phyloP scores from a whole-genome alignment of 2,797 vertebrate genomes.

The Lemur catta region DNA sequence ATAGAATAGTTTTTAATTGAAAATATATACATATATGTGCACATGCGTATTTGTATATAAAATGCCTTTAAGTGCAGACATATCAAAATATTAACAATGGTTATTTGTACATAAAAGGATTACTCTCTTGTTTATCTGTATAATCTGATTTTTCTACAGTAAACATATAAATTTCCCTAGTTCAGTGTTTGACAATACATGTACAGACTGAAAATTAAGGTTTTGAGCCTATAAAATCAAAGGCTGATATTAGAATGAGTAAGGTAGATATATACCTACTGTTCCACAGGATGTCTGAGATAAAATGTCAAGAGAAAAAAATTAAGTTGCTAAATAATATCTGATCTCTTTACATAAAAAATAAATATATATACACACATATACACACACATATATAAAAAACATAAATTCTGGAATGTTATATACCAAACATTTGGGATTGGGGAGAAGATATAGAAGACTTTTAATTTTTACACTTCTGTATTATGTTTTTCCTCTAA shows the following conservation, averaged over 20 bases:
- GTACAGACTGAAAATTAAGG: background rate
- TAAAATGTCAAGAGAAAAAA: slow-evolving; percentile 4
- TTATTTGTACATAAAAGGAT: background rate
- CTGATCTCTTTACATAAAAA: background rate
- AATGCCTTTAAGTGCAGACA: background rate
- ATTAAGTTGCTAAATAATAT: background rate
- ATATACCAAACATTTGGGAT: background rate
- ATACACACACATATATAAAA: background rate
- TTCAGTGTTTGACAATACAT: background rate
- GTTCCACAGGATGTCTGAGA: background rate
- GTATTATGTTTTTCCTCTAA: background rate
- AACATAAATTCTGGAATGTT: background rate
- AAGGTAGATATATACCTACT: background rate
- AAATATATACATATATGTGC: background rate
- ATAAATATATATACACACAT: background rate
- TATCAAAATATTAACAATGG: background rate
- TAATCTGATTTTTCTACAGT: background rate
- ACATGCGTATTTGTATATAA: background rate
- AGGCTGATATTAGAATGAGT: background rate
- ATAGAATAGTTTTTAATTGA: background rate
- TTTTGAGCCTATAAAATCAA: background rate
- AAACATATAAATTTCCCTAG: background rate
- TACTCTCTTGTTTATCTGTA: background rate
- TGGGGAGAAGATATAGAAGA: background rate
- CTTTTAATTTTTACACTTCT: background rate